Conservation (phyloP, 2,888 invertebrate species). For the Synanthedon andrenaeformis region DNA sequence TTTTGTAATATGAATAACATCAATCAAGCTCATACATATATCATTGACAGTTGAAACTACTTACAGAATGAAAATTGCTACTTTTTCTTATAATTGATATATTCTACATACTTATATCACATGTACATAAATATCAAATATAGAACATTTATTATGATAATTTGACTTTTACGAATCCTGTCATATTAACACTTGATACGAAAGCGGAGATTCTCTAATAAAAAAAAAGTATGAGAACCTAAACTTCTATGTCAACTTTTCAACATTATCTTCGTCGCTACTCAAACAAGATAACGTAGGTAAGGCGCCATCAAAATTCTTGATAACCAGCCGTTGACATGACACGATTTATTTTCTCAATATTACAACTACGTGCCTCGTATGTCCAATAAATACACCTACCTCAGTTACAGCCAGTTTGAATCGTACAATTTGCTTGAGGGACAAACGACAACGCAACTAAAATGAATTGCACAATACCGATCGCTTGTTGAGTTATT, state of each 20-base stretch:
- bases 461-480: constrained; percentile 1
- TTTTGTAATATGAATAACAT: too few relatives aligned
- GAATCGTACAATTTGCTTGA: constrained; percentile 1
- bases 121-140: too few relatives aligned
- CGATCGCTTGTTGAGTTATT: constrained; percentile 1
- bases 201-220: too few relatives aligned
- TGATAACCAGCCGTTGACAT: constrained; percentile 55
- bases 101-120: too few relatives aligned
- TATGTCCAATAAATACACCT: constrained; percentile 8
- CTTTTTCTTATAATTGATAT: too few relatives aligned
- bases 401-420: constrained; percentile 2
- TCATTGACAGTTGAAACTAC: too few relatives aligned
- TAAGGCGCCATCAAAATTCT: constrained; percentile 47
- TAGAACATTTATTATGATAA: too few relatives aligned
- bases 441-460: neutral
- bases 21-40: too few relatives aligned
- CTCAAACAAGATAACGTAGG: constrained; percentile 53
- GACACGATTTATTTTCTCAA: constrained; percentile 36
- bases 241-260: constrained; percentile 35
- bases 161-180: too few relatives aligned
- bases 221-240: constrained; percentile 24
- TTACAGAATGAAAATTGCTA: too few relatives aligned
- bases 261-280: constrained; percentile 48
- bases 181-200: too few relatives aligned
- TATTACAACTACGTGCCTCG: neutral